Evolutionary conservation across 2,888 invertebrate species (phyloP), one percentile per base, ranked within the genome.

Genomic region (Helicoverpa assulta): DNA sequence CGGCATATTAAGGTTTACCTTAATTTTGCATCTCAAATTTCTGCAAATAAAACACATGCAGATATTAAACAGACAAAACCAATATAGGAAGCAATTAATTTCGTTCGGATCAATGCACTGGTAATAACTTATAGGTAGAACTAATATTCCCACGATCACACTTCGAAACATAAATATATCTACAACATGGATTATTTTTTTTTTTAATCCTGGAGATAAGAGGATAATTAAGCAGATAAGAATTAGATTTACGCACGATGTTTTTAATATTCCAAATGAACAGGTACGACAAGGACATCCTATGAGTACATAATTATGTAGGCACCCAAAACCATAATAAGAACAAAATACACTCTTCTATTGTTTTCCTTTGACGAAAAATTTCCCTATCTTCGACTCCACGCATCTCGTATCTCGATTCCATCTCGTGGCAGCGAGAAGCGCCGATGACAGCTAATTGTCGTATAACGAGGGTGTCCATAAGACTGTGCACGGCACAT

Each of bases 361-460:
- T 43, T 43, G 14, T 43, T 43, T 43, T 43, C 16, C 16, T 43
- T 43, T 43, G 0, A 43, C 2, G 4, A 43, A 43, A 43, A 5
- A 43, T 14, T 43, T 16, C 16, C 5, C n/a, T 5, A 1, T n/a
- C n/a, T 50, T n/a, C 70, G 59, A 55, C 81, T 89, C 85, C 54
- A 84, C 21, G 1, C 7, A 47, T 68, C 50, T 67, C 29, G 21
- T 67, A 55, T 76, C 69, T 63, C 40, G 53, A 57, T 60, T 65
- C 76, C 77, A 76, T 77, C 73, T 70, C 71, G 33, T 69, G 73
- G 78, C 75, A 86, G 81, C 86, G 76, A 85, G 79, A 81, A 81
- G 81, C 73, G 75, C 68, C 78, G 83, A 78, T 87, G 88, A 88
- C 86, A 86, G 83, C 86, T 88, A 88, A 90, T 89, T 89, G 86